Evolutionary conservation across 2,113 vertebrate species (phyloP).

Genomic region (Panurus biarmicus): DNA sequence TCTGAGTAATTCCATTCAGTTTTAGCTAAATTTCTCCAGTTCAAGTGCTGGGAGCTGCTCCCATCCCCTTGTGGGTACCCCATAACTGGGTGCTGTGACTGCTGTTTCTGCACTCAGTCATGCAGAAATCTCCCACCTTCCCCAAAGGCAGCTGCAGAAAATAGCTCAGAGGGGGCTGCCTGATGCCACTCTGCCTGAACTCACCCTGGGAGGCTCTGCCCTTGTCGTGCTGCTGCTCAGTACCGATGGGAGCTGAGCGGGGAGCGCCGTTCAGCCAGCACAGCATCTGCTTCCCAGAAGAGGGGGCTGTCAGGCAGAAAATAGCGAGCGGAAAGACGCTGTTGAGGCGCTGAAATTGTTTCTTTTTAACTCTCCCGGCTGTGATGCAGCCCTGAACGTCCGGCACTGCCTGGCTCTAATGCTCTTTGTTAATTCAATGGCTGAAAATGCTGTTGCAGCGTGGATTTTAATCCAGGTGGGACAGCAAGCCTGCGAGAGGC

Average conservation of each 20-base stretch:
- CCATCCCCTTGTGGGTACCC: not conserved
- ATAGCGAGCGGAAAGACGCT: not conserved
- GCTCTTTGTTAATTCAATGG: not conserved
- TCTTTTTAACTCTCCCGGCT: not conserved
- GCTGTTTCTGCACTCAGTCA: not conserved
- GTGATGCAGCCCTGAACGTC: not conserved
- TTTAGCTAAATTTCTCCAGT: not conserved
- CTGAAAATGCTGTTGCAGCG: not conserved
- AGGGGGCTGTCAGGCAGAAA: constrained; percentile 55
- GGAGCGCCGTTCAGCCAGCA: not conserved
- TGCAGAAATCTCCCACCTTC: not conserved
- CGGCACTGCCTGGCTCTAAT: not conserved
- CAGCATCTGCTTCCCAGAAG: constrained; percentile 2
- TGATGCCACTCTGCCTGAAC: not conserved
- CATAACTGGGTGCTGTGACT: not conserved
- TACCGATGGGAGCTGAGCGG: not conserved
- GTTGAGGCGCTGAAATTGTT: rapidly evolving
- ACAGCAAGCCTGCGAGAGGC: not conserved
- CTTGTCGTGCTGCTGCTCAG: not conserved
- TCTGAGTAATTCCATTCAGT: not conserved
- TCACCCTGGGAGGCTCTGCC: not conserved
- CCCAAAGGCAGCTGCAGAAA: not conserved
- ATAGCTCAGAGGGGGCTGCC: rapidly evolving
- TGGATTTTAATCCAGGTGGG: not conserved
- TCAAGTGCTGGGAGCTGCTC: not conserved